Evolutionary conservation across 2,113 vertebrate species (phyloP), one percentile per base, ranked within the genome.

Genomic region (Motacilla alba): DNA sequence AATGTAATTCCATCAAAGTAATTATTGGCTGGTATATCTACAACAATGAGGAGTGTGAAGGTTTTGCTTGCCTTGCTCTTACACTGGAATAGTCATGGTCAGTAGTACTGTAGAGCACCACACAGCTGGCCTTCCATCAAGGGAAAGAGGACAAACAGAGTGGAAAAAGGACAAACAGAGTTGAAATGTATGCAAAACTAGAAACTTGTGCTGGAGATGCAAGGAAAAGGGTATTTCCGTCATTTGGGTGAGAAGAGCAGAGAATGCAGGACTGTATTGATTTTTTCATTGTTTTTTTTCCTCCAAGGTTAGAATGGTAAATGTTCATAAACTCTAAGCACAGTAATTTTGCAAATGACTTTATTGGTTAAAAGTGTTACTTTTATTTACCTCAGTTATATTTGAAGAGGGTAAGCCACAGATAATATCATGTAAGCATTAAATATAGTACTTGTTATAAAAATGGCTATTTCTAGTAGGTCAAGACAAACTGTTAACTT

Each of bases 1-100:
- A 90, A 79, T 87, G 10, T 49, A 89, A 79, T 96, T 93, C 20
- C 44, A 69, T 31, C 27, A 1, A 64, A 86, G n/a, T 83, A 88
- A 93, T 91, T 84, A 52, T 58, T 78, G 70, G 35, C 62, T 72
- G 47, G 15, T 79, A 2, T 72, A 56, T 84, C 70, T 85, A 56
- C n/a, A 80, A n/a, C 66, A 76, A 31, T 35, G 28, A 74, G 75
- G 39, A 80, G 13, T 19, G 18, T 66, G 46, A 73, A 41, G 26
- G 31, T 46, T 94, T 93, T 94, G 23, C 53, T 75, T 86, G 28
- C n/a, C 7, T 90, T 90, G 77, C 74, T 83, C 49, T 52, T 78
- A 7, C 5, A 5, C 22, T 52, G 50, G 23, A 64, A 35, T 46
- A 50, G 22, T 85, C 39, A 10, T 17, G 53, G 41, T 70, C 66